These are phyloP conservation scores for Tribolium freemani DNA, from an alignment of 2,888 invertebrate species.

Conservation along the genomic window DNA sequence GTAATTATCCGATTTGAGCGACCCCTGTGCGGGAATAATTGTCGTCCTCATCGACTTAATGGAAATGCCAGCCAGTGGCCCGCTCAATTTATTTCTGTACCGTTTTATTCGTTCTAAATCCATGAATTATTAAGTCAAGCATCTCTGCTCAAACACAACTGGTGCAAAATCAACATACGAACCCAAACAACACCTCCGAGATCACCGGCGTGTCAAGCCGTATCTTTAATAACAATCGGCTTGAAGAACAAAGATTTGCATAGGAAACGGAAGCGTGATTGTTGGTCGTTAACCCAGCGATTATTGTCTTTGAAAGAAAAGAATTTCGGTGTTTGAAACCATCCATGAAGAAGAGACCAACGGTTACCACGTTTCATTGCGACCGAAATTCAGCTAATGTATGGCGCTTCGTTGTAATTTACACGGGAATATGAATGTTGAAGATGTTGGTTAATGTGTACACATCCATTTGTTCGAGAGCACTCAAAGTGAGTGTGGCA, in stretches of 20 bases:
- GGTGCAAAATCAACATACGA: background rate
- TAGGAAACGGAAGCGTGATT: conserved; percentile 35
- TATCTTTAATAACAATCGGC: conserved; percentile 26
- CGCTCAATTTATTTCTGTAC: background rate
- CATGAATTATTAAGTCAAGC: background rate
- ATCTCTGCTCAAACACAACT: background rate
- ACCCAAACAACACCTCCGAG: background rate
- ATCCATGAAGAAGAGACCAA: conserved; percentile 16
- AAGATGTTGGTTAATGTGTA: conserved; percentile 15
- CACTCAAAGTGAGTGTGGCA: conserved; percentile 21
- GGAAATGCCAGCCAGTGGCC: background rate
- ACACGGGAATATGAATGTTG: conserved; percentile 15
- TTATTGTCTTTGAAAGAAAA: conserved; percentile 17
- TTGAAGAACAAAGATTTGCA: conserved; percentile 38
- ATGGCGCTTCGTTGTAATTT: background rate
- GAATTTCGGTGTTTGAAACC: conserved; percentile 17
- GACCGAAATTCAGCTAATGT: background rate
- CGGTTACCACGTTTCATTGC: background rate
- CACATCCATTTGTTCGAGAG: conserved; percentile 21
- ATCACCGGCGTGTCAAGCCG: conserved; percentile 3
- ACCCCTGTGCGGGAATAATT: too few species aligned
- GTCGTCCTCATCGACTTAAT: too few species aligned
- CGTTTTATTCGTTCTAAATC: background rate
- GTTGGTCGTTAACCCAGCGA: conserved; percentile 38
- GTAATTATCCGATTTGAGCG: too few species aligned